A percentile compares a stretch with the other conserved stretches of the same genome.
Evolutionary conservation across 2,797 vertebrate species (phyloP).

Genomic region (Sandelia bainsii): DNA sequence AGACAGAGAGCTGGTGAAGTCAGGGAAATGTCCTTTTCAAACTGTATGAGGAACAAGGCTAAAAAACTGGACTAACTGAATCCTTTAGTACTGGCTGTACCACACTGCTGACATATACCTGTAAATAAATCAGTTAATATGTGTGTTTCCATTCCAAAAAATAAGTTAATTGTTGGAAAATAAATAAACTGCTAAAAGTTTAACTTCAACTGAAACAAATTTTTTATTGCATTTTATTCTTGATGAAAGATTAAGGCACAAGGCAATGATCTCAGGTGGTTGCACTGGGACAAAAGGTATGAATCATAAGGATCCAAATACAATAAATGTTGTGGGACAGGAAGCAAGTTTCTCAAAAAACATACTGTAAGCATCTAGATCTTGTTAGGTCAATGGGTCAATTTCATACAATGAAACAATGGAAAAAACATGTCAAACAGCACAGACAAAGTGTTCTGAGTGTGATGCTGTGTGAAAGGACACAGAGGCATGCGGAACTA

Average conservation of each 20-base stretch:
- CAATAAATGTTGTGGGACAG: neutral
- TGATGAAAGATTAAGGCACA: neutral
- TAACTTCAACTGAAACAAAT: neutral
- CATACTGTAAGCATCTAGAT: neutral
- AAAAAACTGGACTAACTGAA: neutral
- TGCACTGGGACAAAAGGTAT: neutral
- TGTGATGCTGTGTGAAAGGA: neutral
- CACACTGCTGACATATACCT: neutral
- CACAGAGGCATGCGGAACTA: neutral
- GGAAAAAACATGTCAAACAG: neutral
- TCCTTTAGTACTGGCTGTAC: neutral
- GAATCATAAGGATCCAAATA: neutral
- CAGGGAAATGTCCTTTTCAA: neutral
- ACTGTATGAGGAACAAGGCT: neutral
- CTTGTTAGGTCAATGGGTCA: neutral
- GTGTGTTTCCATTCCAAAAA: neutral
- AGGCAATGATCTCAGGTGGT: neutral
- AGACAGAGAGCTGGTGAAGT: neutral
- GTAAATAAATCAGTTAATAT: neutral
- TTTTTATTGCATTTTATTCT: too few relatives aligned
- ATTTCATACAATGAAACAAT: neutral
- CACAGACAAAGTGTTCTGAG: neutral
- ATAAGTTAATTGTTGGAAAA: neutral
- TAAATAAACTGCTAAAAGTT: neutral
- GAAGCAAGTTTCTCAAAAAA: neutral